These are phyloP conservation scores for Drosophila tropicalis DNA, from an alignment of 1,140 invertebrate species.

Conservation along the genomic window DNA sequence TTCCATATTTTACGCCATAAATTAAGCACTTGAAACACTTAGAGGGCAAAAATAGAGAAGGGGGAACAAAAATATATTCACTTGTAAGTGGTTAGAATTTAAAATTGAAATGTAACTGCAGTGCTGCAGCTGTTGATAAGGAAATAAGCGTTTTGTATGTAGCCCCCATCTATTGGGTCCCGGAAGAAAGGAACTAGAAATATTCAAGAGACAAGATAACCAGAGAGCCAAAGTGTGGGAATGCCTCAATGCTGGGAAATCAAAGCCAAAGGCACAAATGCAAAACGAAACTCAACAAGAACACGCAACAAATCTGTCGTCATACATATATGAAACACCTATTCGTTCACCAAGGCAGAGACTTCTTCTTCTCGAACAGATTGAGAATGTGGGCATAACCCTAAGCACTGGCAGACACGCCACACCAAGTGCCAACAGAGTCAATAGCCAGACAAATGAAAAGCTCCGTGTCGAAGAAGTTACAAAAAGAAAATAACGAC, in stretches of 20 bases:
- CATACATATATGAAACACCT: conserved; percentile 51
- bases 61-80: conserved; percentile 15
- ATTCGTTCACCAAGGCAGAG: conserved; percentile 36
- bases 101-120: conserved; percentile 42
- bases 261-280: conserved; percentile 24
- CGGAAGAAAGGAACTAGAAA: conserved; percentile 13
- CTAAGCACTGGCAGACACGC: conserved; percentile 74
- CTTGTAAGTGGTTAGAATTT: conserved; percentile 16
- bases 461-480: conserved; percentile 41
- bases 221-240: conserved; percentile 48
- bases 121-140: conserved; percentile 62
- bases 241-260: conserved; percentile 40
- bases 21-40: conserved; percentile 75
- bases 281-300: conserved; percentile 39
- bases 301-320: conserved; percentile 73
- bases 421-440: conserved; percentile 62
- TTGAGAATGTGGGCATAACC: conserved; percentile 18
- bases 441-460: conserved; percentile 79
- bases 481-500: conserved; percentile 8
- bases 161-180: background rate
- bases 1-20: conserved; percentile 78
- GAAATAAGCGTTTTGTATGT: conserved; percentile 56
- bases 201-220: background rate
- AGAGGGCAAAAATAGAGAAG: conserved; percentile 21
- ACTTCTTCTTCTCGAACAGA: conserved; percentile 29